phyloP scores from a whole-genome alignment of 2,113 vertebrate species.

The Nesogale talazaci region DNA sequence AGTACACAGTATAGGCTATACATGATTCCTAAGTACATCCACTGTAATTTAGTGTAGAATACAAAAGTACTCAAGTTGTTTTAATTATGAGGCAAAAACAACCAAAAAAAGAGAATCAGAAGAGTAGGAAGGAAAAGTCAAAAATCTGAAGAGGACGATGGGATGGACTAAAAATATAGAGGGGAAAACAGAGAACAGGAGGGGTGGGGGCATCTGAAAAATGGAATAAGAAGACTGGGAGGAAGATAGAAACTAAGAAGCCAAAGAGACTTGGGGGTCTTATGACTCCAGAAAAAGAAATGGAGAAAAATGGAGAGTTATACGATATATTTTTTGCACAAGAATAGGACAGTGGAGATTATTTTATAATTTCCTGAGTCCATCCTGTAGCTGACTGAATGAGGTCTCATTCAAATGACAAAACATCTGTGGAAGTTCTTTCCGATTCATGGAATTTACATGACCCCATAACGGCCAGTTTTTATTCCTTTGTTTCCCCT shows the following conservation, averaged over 20 bases:
- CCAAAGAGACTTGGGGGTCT: not conserved
- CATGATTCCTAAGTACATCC: not conserved
- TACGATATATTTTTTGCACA: slow-evolving; percentile 30
- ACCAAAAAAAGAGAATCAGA: not conserved
- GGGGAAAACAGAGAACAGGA: not conserved
- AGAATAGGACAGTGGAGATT: not conserved
- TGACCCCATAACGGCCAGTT: slow-evolving; percentile 10
- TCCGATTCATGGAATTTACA: not conserved
- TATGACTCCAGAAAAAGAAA: not conserved
- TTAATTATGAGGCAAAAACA: not conserved
- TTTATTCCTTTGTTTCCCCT: slow-evolving; percentile 47
- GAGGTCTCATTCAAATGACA: not conserved
- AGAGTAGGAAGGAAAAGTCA: not conserved
- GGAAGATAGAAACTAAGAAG: not conserved
- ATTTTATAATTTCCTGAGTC: slow-evolving; percentile 46
- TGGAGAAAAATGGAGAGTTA: not conserved
- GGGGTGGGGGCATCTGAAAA: not conserved
- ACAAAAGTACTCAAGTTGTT: not conserved
- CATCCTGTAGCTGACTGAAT: not conserved
- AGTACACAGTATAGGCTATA: not conserved
- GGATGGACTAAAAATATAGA: not conserved
- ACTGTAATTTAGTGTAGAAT: not conserved
- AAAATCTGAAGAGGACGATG: slow-evolving; percentile 9
- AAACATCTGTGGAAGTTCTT: not conserved
- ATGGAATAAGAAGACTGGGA: not conserved